Evolutionary conservation across 2,113 vertebrate genomes (phyloP), one percentile per base, ranked within the genome.

Genomic region (Gymnorhina tibicen): DNA sequence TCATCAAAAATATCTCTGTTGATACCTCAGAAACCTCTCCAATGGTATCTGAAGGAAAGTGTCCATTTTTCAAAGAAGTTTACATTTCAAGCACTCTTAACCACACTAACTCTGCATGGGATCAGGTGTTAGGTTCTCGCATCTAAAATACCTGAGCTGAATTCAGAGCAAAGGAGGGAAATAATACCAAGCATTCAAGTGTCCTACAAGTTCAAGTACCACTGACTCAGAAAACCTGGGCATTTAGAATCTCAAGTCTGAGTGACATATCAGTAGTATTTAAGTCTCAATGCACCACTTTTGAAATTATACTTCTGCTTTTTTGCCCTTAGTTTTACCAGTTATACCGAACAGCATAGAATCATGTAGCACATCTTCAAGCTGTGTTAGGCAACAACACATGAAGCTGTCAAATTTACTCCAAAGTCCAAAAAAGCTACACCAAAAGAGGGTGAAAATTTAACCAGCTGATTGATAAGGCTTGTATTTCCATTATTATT

Each of bases 21-120:
- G 8, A 42, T 13, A 58, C 9, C n/a, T 84, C 63, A 77, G 59
- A 83, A 88, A 32, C 11, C 7, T 73, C 22, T 56, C 17, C 26
- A 82, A 14, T 1, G 14, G 15, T 26, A 56, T 32, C 33, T 60
- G 37, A 88, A 80, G 15, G 28, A 64, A 37, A 3, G 0, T 8
- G 26, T 14, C 28, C 5, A 4, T 32, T 91, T 60, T 77, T 26
- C 27, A 0, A 52, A 74, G 56, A 35, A n/a, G 18, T 9, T 35
- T 28, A 15, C 14, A 27, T 68, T 60, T 95, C 72, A 69, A 81
- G 28, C 15, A 52, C n/a, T 30, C 22, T 44, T 52, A 60, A 35
- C 16, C 1, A 0, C 16, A 41, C 3, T 55, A 59, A 85, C 7
- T 35, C 18, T 74, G 12, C 17, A 18, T 1, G 1, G 24, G 9